A percentile compares a stretch with the other conserved stretches of the same genome.
Conservation (phyloP, 2,797 vertebrate species). For the Hylomyscus alleni region DNA sequence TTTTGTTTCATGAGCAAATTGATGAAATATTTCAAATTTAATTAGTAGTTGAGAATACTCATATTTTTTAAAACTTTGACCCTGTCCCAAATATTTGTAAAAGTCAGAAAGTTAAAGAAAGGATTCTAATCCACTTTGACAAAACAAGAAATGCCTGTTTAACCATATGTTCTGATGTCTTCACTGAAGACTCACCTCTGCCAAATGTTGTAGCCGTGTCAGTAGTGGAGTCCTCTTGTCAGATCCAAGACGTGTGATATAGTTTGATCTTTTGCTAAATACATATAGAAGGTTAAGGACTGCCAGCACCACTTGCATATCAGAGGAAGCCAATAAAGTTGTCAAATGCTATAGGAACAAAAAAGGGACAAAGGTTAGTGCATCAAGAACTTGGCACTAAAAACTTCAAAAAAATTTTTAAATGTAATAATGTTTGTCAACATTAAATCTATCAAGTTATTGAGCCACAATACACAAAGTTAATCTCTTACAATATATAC, state of each 20-base stretch:
- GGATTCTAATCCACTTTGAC: conserved; percentile 35
- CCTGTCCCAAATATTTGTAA: neutral
- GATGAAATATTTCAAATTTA: conserved; percentile 63
- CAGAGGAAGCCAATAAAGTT: conserved; percentile 97
- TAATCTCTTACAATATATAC: conserved; percentile 31
- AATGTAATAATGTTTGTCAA: conserved; percentile 38
- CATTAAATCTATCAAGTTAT: conserved; percentile 49
- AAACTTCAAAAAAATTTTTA: conserved; percentile 48
- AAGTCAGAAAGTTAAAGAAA: conserved; percentile 45
- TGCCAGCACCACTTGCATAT: conserved; percentile 99
- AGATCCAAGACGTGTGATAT: conserved; percentile 97
- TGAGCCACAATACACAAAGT: conserved; percentile 42
- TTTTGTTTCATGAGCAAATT: conserved; percentile 12
- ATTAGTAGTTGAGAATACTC: conserved; percentile 21
- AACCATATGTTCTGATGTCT: neutral
- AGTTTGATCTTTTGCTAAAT: conserved; percentile 99
- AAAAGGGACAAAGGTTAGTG: conserved; percentile 64
- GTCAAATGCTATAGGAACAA: conserved; percentile 94
- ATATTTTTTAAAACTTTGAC: neutral
- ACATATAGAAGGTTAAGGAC: conserved; percentile 99
- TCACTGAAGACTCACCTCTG: conserved; percentile 91
- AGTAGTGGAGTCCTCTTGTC: conserved; percentile 97
- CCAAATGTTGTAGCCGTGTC: conserved; percentile 97
- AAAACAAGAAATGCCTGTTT: conserved; percentile 39
- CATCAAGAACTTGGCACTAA: neutral